A percentile compares a stretch with the other conserved stretches of the same genome.
phyloP scores from a whole-genome alignment of 2,113 vertebrate genomes.

The Trochalopteron elliotii region DNA sequence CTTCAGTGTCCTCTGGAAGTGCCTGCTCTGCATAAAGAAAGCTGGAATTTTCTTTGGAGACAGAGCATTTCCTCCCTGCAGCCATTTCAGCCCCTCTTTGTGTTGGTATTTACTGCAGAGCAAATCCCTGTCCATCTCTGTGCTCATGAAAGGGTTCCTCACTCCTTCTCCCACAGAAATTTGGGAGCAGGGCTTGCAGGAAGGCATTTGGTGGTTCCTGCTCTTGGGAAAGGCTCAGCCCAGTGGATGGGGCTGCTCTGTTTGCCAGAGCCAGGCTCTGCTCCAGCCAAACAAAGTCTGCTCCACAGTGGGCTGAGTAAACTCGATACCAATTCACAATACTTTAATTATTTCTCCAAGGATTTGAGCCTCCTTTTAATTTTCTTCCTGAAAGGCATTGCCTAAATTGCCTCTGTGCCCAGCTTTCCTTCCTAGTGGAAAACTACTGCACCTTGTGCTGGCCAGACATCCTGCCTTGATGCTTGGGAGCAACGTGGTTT shows the following conservation, averaged over 20 bases:
- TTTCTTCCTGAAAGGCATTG: slow-evolving; percentile 3
- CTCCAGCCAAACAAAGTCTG: background rate
- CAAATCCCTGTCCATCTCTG: accelerated
- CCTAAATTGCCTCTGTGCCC: background rate
- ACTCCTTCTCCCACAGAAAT: accelerated
- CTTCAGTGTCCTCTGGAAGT: background rate
- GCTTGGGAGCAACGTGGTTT: accelerated
- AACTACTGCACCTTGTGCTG: background rate
- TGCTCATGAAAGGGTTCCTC: accelerated
- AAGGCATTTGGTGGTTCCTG: background rate
- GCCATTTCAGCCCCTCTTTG: accelerated
- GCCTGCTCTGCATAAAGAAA: background rate
- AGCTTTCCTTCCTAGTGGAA: background rate
- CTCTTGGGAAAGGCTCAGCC: background rate
- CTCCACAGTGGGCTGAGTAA: background rate
- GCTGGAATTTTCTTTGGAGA: background rate
- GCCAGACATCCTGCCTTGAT: background rate
- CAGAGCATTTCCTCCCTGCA: background rate
- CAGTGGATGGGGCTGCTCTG: accelerated
- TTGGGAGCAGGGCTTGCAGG: background rate
- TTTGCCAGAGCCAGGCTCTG: background rate
- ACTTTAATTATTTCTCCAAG: slow-evolving; percentile 14
- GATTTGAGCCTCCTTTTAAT: background rate
- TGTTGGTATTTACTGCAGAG: accelerated
- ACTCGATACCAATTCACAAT: background rate